phyloP scores from a whole-genome alignment of 2,113 vertebrate genomes.

The Phyllopteryx taeniolatus region DNA sequence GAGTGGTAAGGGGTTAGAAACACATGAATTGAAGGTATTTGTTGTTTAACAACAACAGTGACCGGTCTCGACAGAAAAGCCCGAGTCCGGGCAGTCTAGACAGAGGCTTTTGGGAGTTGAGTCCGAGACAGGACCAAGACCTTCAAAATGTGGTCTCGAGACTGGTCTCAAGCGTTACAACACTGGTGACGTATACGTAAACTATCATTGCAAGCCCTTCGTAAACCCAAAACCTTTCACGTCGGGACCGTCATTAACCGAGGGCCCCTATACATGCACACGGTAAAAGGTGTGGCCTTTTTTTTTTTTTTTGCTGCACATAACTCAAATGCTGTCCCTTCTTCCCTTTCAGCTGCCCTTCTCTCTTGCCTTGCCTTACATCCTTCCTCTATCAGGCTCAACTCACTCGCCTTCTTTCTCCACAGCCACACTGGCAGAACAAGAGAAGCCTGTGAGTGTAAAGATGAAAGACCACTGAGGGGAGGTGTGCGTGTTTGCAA shows the following conservation, averaged over 20 bases:
- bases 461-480: constrained; percentile 67
- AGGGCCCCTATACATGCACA: not conserved
- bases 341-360: constrained; percentile 7
- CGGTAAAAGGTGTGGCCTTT: constrained; percentile 11
- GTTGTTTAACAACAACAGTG: too few species aligned
- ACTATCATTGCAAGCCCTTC: not conserved
- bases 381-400: constrained; percentile 42
- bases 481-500: constrained; percentile 43
- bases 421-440: constrained; percentile 59
- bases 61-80: too few species aligned
- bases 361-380: constrained; percentile 35
- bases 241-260: too few species aligned
- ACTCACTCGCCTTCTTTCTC: constrained; percentile 31
- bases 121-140: too few species aligned
- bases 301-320: not conserved
- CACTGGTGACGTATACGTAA: not conserved
- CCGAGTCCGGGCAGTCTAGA: too few species aligned
- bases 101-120: too few species aligned
- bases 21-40: too few species aligned
- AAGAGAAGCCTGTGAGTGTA: constrained; percentile 69
- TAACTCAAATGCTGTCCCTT: constrained; percentile 21
- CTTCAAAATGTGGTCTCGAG: too few species aligned
- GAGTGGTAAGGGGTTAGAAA: too few species aligned
- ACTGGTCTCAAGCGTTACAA: too few species aligned
- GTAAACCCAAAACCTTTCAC: not conserved